Percentiles rank a stretch among this genome's conserved stretches.
Evolutionary conservation across 2,113 vertebrate genomes (phyloP).

Genomic region (Brachypteracias leptosomus): DNA sequence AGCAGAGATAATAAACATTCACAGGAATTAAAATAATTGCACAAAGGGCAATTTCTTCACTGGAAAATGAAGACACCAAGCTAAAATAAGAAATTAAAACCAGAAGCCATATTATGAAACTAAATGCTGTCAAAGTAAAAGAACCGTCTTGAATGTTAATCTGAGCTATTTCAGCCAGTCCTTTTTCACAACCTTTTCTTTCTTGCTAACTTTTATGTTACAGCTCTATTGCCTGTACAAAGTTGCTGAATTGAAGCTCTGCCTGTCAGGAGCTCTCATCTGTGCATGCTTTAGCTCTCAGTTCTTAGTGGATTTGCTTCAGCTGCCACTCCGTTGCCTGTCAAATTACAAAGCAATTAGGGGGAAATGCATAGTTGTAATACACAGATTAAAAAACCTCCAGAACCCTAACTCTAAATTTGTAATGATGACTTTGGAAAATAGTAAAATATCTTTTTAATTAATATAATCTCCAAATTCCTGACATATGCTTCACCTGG

Average conservation of each 20-base stretch:
- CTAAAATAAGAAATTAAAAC: slow-evolving; percentile 39
- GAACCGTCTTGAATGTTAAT: slow-evolving; percentile 40
- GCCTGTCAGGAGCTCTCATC: slow-evolving; percentile 27
- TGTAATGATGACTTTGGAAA: not conserved
- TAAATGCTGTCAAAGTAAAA: slow-evolving; percentile 5
- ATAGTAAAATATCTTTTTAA: not conserved
- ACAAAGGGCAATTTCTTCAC: not conserved
- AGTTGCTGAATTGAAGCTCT: slow-evolving; percentile 14
- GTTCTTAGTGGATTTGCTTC: slow-evolving; percentile 11
- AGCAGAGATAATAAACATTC: slow-evolving; percentile 4
- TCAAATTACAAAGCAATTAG: slow-evolving; percentile 43
- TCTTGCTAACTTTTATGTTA: slow-evolving; percentile 37
- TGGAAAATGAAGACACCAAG: not conserved
- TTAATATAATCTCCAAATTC: not conserved
- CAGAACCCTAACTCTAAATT: not conserved
- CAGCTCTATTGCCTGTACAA: not conserved
- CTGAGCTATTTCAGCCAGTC: slow-evolving; percentile 37
- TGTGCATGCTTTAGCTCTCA: not conserved
- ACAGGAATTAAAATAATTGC: not conserved
- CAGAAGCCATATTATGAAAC: not conserved
- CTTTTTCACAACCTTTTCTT: slow-evolving; percentile 41
- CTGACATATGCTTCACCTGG: not conserved
- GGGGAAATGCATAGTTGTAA: not conserved
- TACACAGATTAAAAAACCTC: not conserved
- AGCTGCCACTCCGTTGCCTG: not conserved